phyloP scores from a whole-genome alignment of 1,140 invertebrate genomes.

The Pseudomyrmex sp. region DNA sequence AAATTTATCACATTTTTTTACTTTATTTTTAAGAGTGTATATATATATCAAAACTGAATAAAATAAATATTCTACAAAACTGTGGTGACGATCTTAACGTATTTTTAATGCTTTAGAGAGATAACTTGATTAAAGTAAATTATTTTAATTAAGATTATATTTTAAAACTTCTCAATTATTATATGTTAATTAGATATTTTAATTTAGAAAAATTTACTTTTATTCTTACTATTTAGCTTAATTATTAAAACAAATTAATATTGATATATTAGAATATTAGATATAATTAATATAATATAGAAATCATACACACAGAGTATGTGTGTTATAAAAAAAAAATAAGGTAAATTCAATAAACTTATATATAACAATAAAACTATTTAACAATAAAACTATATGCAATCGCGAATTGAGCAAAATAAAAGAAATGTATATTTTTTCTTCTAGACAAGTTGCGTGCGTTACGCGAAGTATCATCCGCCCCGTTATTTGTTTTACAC shows the following conservation, averaged over 20 bases:
- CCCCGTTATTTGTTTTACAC: conserved; percentile 48
- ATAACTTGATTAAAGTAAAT: too few relatives aligned
- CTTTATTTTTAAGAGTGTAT: too few relatives aligned
- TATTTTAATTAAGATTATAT: too few relatives aligned
- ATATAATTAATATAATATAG: neutral
- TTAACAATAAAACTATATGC: neutral
- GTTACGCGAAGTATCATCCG: conserved; percentile 2
- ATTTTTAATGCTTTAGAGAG: too few relatives aligned
- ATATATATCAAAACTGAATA: neutral
- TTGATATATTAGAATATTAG: neutral
- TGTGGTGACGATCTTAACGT: too few relatives aligned
- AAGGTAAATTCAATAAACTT: conserved; percentile 7
- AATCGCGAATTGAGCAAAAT: neutral
- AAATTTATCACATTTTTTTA: too few relatives aligned
- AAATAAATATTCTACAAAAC: neutral
- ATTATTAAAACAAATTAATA: too few relatives aligned
- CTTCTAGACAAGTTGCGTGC: neutral
- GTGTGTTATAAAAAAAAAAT: neutral
- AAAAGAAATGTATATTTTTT: neutral
- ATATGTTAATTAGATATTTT: too few relatives aligned
- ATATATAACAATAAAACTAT: neutral
- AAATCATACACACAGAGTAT: neutral
- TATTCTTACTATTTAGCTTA: too few relatives aligned
- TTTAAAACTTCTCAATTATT: too few relatives aligned
- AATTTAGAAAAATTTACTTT: too few relatives aligned